Conservation (phyloP, 1,140 invertebrate species). For the Medauroidea extradentata region DNA sequence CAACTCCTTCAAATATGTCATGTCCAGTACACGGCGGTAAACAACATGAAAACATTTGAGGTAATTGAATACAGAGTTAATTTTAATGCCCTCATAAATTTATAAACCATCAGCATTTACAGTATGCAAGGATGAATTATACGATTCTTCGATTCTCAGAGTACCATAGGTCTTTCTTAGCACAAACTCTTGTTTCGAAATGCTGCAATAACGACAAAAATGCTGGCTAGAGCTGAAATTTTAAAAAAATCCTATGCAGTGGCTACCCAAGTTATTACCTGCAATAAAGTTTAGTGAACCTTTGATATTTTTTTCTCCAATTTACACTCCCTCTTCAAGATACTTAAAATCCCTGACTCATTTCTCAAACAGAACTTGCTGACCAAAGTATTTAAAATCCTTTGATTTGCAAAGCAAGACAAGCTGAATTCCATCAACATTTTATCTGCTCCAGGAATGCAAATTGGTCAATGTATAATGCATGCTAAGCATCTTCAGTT, state of each 20-base stretch:
- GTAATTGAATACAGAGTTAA: conserved; percentile 3
- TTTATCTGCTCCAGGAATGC: conserved; percentile 2
- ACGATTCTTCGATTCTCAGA: neutral
- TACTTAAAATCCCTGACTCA: neutral
- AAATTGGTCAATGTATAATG: conserved; percentile 10
- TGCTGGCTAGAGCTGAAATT: conserved; percentile 27
- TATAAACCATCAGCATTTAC: neutral
- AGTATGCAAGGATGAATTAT: neutral
- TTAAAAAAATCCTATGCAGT: conserved; percentile 25
- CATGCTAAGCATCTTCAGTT: neutral
- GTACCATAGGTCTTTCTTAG: neutral
- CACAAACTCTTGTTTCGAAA: neutral
- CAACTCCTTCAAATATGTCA: conserved; percentile 12
- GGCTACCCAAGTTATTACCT: conserved; percentile 32
- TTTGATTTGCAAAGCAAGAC: conserved; percentile 10
- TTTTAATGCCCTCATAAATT: neutral
- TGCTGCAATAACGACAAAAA: conserved; percentile 29
- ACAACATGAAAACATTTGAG: conserved; percentile 3
- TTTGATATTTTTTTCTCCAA: conserved; percentile 16
- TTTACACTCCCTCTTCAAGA: neutral
- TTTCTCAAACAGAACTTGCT: neutral
- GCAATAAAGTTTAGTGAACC: conserved; percentile 28
- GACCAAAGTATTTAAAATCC: neutral
- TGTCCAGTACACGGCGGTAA: conserved; percentile 8
- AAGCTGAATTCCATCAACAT: conserved; percentile 1